Percentiles rank a stretch among this genome's conserved stretches.
These are phyloP conservation scores for Phylloscopus whistleri DNA, from an alignment of 2,113 vertebrate genomes.

Conservation along the genomic window DNA sequence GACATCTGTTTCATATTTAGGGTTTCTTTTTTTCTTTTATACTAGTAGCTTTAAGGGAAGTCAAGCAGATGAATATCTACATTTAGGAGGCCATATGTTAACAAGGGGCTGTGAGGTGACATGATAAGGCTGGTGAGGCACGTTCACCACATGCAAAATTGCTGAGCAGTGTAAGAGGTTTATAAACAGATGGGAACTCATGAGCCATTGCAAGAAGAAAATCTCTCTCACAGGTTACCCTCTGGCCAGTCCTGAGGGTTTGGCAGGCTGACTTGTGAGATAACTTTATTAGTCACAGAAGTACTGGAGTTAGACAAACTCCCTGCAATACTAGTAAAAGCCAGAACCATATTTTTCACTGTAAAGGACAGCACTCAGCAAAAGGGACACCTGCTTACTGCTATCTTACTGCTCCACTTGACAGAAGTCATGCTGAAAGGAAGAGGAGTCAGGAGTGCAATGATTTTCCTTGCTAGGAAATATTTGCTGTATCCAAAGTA, in stretches of 20 bases:
- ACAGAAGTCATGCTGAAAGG: neutral
- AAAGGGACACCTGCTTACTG: neutral
- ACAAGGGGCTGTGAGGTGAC: conserved; percentile 42
- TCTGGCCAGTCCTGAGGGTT: neutral
- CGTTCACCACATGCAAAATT: neutral
- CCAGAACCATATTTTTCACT: neutral
- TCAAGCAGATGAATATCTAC: conserved; percentile 60
- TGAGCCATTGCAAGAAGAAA: neutral
- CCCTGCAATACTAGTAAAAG: neutral
- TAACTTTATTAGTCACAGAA: neutral
- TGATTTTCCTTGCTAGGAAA: neutral
- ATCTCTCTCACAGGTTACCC: neutral
- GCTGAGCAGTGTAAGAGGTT: neutral
- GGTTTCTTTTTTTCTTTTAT: neutral
- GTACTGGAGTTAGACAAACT: neutral
- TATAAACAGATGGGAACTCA: neutral
- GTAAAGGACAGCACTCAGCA: neutral
- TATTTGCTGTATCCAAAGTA: neutral
- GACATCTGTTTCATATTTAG: conserved; percentile 65
- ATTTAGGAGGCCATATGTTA: conserved; percentile 64
- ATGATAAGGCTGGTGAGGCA: conserved; percentile 12
- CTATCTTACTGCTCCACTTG: neutral
- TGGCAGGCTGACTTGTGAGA: neutral
- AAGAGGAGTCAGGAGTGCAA: neutral
- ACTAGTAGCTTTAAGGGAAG: conserved; percentile 61